phyloP scores from a whole-genome alignment of 2,888 invertebrate genomes.

The Copidosoma aretas region DNA sequence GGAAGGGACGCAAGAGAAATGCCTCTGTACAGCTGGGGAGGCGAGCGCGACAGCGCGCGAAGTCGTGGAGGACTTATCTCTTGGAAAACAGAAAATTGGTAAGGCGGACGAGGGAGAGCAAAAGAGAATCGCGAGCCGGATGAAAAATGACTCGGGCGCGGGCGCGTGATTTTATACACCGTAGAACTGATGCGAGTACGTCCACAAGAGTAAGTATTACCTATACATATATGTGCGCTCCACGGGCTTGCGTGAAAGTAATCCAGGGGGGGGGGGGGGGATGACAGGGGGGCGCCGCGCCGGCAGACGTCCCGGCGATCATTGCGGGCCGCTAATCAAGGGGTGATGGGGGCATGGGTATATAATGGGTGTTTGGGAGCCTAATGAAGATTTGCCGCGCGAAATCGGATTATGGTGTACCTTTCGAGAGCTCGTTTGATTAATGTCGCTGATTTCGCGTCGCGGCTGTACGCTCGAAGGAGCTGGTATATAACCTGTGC shows the following conservation, averaged over 20 bases:
- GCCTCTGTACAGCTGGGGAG: neutral
- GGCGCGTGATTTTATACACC: neutral
- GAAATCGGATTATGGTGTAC: conserved; percentile 7
- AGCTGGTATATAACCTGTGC: too few species aligned
- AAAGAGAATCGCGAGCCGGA: neutral
- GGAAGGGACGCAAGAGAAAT: neutral
- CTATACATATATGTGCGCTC: too few species aligned
- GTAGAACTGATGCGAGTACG: too few species aligned
- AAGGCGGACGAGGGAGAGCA: neutral
- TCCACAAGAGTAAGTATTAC: too few species aligned
- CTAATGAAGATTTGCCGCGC: conserved; percentile 24
- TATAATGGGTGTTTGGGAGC: too few species aligned
- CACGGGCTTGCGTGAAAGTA: too few species aligned
- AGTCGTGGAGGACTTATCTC: neutral
- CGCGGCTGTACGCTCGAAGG: too few species aligned
- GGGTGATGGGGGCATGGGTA: too few species aligned
- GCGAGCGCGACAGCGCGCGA: neutral
- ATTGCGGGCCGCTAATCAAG: neutral
- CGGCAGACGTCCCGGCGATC: too few species aligned
- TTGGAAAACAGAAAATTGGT: conserved; percentile 18
- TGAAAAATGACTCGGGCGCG: conserved; percentile 17
- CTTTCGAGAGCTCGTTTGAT: conserved; percentile 19
- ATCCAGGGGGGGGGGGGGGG: too few species aligned
- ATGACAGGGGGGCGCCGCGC: too few species aligned
- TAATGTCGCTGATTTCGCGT: conserved; percentile 1